Evolutionary conservation across 2,113 vertebrate species (phyloP).

Genomic region (Sapayoa aenigma): DNA sequence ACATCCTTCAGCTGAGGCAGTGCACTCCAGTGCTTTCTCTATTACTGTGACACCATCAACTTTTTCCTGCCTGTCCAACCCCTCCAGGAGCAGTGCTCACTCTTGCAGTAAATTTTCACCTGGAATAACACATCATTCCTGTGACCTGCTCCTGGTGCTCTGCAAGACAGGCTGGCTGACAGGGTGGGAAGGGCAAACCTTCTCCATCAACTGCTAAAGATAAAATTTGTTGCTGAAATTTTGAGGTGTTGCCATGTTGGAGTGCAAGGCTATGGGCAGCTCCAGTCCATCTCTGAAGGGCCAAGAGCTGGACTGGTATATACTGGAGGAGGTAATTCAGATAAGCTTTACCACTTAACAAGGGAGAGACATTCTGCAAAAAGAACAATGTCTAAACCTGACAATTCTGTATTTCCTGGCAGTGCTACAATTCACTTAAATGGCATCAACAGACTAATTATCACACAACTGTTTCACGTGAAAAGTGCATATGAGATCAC

Average conservation of each 20-base stretch:
- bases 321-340: background rate
- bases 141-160: background rate
- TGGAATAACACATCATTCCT: background rate
- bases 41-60: background rate
- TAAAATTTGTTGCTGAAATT: background rate
- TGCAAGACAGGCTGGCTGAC: background rate
- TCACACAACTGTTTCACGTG: rapidly evolving
- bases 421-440: background rate
- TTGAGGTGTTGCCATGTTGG: background rate
- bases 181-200: background rate
- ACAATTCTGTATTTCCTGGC: background rate
- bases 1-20: background rate
- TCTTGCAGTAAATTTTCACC: background rate
- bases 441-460: background rate
- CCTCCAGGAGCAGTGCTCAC: background rate
- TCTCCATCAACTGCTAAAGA: background rate
- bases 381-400: background rate
- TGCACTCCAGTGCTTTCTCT: background rate
- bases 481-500: background rate
- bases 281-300: background rate
- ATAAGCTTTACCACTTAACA: background rate
- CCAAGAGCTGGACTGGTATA: background rate
- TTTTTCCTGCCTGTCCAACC: background rate
- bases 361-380: background rate
- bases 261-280: background rate